Evolutionary conservation across 1,140 invertebrate genomes (phyloP).

Genomic region (Vanessa atalanta): DNA sequence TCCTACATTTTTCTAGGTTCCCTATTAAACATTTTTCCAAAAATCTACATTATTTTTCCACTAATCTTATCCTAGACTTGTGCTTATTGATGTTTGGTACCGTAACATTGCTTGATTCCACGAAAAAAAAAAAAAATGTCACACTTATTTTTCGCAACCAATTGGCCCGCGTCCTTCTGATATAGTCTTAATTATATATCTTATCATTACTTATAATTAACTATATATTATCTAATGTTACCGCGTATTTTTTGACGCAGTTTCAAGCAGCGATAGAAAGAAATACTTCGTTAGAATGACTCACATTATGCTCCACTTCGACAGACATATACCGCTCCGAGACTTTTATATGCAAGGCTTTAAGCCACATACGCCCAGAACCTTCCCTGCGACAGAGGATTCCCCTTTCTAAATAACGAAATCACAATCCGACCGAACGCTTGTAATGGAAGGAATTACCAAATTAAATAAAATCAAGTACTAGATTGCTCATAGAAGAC

Average conservation of each 20-base stretch:
- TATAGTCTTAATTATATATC: conserved; percentile 56
- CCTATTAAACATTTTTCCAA: conserved; percentile 77
- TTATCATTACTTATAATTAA: conserved; percentile 40
- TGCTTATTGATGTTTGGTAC: conserved; percentile 47
- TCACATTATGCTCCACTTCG: conserved; percentile 62
- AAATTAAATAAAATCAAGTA: conserved; percentile 29
- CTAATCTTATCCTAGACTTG: conserved; percentile 67
- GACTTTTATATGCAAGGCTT: conserved; percentile 19
- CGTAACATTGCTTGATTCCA: conserved; percentile 26
- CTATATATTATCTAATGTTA: conserved; percentile 70
- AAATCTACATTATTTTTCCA: conserved; percentile 74
- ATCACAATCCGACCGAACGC: conserved; percentile 8
- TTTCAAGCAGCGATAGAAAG: conserved; percentile 69
- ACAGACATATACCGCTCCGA: conserved; percentile 21
- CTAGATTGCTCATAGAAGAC: conserved; percentile 30
- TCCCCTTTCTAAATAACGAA: conserved; percentile 21
- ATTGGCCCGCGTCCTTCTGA: conserved; percentile 67
- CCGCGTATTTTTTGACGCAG: conserved; percentile 52
- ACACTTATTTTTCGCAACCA: conserved; percentile 48
- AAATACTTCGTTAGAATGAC: conserved; percentile 66
- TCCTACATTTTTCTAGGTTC: conserved; percentile 58
- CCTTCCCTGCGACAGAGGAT: conserved; percentile 10
- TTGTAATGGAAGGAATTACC: neutral
- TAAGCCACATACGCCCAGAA: conserved; percentile 16
- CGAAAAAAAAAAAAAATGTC: conserved; percentile 35